Evolutionary conservation across 2,888 invertebrate genomes (phyloP).

Genomic region (Eueremaeus valkanovi): DNA sequence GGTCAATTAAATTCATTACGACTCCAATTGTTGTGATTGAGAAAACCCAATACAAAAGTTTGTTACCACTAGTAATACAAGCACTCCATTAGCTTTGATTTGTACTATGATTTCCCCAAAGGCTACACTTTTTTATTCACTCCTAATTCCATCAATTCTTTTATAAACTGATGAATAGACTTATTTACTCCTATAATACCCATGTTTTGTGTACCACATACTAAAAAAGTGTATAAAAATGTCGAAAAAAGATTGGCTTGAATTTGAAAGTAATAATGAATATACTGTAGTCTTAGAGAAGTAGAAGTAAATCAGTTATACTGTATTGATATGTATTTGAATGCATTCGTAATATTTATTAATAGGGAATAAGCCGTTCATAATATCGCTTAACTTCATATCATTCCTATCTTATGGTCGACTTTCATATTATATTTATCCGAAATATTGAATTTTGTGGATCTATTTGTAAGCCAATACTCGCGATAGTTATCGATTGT

Average conservation of each 20-base stretch:
- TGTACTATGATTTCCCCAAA: slow-evolving; percentile 26
- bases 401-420: background rate
- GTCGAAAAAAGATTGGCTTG: too few relatives aligned
- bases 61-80: slow-evolving; percentile 6
- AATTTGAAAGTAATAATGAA: too few relatives aligned
- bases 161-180: background rate
- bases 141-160: slow-evolving; percentile 13
- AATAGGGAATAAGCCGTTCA: too few relatives aligned
- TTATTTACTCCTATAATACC: background rate
- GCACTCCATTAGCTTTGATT: slow-evolving; percentile 27
- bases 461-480: background rate
- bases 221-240: too few relatives aligned
- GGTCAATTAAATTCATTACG: slow-evolving; percentile 30
- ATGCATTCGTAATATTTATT: too few relatives aligned
- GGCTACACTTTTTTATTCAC: slow-evolving; percentile 1
- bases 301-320: too few relatives aligned
- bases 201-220: too few relatives aligned
- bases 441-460: background rate
- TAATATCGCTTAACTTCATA: too few relatives aligned
- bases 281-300: too few relatives aligned
- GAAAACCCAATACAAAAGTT: slow-evolving; percentile 17
- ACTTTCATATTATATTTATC: background rate
- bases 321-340: too few relatives aligned
- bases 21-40: slow-evolving; percentile 26
- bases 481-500: slow-evolving; percentile 14